Base-by-base conservation (phyloP, 2,888 invertebrate genomes). In the Agonopterix heracliana region DNA sequence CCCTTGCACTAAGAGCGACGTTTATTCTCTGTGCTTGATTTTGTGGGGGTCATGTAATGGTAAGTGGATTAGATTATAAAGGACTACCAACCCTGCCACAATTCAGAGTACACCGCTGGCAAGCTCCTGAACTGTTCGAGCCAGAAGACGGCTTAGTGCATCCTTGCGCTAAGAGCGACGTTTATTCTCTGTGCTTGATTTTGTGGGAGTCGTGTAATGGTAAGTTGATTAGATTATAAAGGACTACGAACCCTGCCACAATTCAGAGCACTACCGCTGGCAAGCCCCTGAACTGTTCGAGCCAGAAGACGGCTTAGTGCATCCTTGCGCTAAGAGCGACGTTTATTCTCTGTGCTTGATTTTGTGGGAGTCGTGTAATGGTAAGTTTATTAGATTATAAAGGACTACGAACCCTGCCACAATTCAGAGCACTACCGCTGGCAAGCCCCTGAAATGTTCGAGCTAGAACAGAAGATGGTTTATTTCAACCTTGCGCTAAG, bases 181-280 rank as follows among this genome's bases (percentile, higher is more conserved):
- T 84, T 0, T 89, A 89, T 52, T 84, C 88, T 0, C 64, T 89
- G 1, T 72, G 78, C 41, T 46, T 87, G 45, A 60, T 89, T 3
- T 62, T 89, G 1, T 88, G 85, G 88, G 89, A 89, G 59, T 70
- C 82, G 51, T 88, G 87, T 58, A 89, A 87, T 60, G 84, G 89
- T 89, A 56, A 65, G 68, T 26, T 26, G 26, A 26, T 26, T 26
- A 26, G 26, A 26, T 26, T 26, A 26, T 26, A 5, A 83, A 78
- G 49, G 58, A 69, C 2, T 81, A 81, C 53, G 63, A 66, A 9
- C 36, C 44, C 0, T 83, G 80, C 47, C 55, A 62, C 7, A 57
- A 61, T 9, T 71, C 75, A 0, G 73, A 75, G 13, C 49, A 63
- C 11, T 87, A 73, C 57, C 70, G 78, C 12, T 89, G 88, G 88